phyloP scores from a whole-genome alignment of 2,113 vertebrate genomes.

The Zapus hudsonius region DNA sequence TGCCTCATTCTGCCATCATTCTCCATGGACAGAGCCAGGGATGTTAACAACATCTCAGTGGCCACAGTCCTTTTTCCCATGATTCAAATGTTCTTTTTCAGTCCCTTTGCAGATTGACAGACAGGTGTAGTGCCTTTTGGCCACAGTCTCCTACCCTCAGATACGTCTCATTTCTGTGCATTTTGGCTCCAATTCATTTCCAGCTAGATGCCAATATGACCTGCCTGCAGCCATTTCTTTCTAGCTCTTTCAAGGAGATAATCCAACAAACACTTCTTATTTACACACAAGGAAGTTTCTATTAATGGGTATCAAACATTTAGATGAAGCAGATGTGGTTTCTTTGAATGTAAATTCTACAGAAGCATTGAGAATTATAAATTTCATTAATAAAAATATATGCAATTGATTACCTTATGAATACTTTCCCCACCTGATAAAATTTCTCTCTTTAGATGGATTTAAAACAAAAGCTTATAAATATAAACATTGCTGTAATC shows the following conservation, averaged over 20 bases:
- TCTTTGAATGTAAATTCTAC: not conserved
- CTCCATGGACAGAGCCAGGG: not conserved
- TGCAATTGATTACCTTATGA: slow-evolving; percentile 17
- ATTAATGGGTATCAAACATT: not conserved
- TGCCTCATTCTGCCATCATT: slow-evolving; percentile 2
- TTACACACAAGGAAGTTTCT: not conserved
- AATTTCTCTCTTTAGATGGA: not conserved
- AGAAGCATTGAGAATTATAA: not conserved
- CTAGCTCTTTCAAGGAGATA: not conserved
- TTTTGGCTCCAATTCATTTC: not conserved
- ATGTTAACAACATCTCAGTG: not conserved
- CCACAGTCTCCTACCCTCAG: not conserved
- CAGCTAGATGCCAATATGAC: not conserved
- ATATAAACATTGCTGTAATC: not conserved
- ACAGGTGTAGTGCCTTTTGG: not conserved
- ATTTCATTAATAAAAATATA: slow-evolving; percentile 28
- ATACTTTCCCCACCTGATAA: not conserved
- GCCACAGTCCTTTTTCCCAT: not conserved
- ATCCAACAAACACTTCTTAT: not conserved
- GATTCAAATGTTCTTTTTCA: slow-evolving; percentile 38
- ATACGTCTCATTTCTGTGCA: not conserved
- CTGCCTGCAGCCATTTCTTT: not conserved
- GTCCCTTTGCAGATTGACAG: not conserved
- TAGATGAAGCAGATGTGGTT: not conserved
- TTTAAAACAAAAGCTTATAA: not conserved